phyloP scores from a whole-genome alignment of 1,140 invertebrate genomes.

The Lethocerus indicus region DNA sequence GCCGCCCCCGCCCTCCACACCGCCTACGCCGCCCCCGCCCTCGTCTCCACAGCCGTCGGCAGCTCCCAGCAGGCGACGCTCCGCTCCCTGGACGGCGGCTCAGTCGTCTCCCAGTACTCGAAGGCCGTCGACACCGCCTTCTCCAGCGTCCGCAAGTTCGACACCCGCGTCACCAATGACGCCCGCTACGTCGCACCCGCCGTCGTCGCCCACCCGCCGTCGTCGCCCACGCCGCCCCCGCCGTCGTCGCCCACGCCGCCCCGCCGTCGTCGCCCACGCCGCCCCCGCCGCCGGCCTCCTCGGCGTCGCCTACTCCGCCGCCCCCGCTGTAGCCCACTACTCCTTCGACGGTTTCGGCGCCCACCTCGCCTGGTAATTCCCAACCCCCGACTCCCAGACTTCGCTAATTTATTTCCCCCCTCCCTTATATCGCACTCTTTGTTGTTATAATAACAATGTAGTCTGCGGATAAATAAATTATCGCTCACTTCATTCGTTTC shows the following conservation, averaged over 20 bases:
- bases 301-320: background rate
- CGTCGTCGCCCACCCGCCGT: background rate
- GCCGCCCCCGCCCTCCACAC: conserved; percentile 1
- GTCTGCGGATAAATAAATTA: too few species aligned
- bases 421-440: background rate
- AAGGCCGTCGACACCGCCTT: conserved; percentile 43
- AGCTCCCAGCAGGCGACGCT: conserved; percentile 34
- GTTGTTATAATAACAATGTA: too few species aligned
- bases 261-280: background rate
- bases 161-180: conserved; percentile 39
- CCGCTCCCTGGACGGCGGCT: conserved; percentile 33
- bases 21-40: conserved; percentile 22
- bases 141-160: conserved; percentile 40
- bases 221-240: background rate
- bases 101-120: conserved; percentile 35
- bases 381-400: too few species aligned
- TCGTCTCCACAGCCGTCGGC: conserved; percentile 24
- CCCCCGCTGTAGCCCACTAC: background rate
- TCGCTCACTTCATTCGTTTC: too few species aligned
- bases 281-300: background rate
- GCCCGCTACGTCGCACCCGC: conserved; percentile 17
- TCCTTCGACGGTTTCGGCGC: background rate
- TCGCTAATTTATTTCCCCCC: background rate
- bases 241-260: background rate
- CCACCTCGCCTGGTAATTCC: too few species aligned